Percentiles rank a stretch among this genome's conserved stretches.
Conservation (phyloP, 2,888 invertebrate species). For the Meloe dianella region DNA sequence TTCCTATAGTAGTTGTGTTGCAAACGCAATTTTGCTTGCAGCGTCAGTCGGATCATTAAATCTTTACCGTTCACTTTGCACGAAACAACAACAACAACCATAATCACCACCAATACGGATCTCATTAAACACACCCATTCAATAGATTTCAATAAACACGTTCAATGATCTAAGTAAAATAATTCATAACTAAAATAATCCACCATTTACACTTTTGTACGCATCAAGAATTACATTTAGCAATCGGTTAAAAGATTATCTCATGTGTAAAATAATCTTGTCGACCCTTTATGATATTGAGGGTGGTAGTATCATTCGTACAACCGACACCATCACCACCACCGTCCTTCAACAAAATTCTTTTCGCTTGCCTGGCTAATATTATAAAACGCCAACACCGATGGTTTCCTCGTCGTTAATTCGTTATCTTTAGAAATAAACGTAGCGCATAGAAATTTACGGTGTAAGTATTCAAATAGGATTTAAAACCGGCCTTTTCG, state of each 20-base stretch:
- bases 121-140: too few species aligned
- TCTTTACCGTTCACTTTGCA: constrained; percentile 47
- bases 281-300: not conserved
- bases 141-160: constrained; percentile 49
- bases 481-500: constrained; percentile 36
- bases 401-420: constrained; percentile 26
- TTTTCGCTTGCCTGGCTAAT: constrained; percentile 7
- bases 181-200: constrained; percentile 28
- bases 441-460: constrained; percentile 38
- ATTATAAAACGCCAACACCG: constrained; percentile 8
- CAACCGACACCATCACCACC: not conserved
- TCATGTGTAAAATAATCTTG: constrained; percentile 11
- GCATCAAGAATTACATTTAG: constrained; percentile 14
- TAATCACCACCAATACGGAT: constrained; percentile 24
- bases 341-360: not conserved
- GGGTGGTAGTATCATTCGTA: not conserved
- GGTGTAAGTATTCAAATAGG: constrained; percentile 40
- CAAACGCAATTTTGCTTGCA: not conserved
- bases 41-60: constrained; percentile 41
- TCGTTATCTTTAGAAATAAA: constrained; percentile 34
- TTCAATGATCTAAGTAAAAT: constrained; percentile 33
- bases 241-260: constrained; percentile 5
- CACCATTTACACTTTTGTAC: constrained; percentile 27
- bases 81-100: constrained; percentile 40
- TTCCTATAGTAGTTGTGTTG: not conserved